phyloP scores from a whole-genome alignment of 2,888 invertebrate genomes.

The Diaperis boleti region DNA sequence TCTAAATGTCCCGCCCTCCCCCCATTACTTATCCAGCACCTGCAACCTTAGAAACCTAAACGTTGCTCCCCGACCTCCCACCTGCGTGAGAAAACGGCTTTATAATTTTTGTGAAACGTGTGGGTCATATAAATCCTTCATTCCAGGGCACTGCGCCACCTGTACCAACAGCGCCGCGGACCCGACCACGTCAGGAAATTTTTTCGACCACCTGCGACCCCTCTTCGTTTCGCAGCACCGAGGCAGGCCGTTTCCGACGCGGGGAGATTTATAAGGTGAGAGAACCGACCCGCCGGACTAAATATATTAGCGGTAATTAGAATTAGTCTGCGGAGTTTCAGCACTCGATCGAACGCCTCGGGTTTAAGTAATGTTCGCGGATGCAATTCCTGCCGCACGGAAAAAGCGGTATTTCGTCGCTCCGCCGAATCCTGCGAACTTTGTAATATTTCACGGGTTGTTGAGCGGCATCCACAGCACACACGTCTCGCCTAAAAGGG shows the following conservation, averaged over 20 bases:
- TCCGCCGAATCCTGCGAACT: conserved; percentile 11
- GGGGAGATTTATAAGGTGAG: conserved; percentile 33
- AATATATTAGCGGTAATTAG: conserved; percentile 10
- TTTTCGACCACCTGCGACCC: conserved; percentile 41
- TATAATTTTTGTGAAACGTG: conserved; percentile 44
- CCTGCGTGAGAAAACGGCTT: conserved; percentile 38
- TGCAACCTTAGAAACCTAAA: conserved; percentile 6
- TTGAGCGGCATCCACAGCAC: conserved; percentile 31
- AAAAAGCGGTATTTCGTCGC: conserved; percentile 6
- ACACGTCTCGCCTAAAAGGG: conserved; percentile 23
- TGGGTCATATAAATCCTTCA: conserved; percentile 44
- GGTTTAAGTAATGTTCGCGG: too few relatives aligned
- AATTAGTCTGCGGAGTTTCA: conserved; percentile 13
- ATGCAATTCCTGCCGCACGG: conserved; percentile 1
- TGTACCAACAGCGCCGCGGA: conserved; percentile 37
- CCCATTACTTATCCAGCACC: conserved; percentile 3
- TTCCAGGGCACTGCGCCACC: conserved; percentile 37
- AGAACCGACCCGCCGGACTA: conserved; percentile 10
- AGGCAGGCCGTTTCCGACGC: conserved; percentile 30
- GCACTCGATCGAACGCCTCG: too few relatives aligned
- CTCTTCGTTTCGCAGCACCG: conserved; percentile 36
- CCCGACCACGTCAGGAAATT: conserved; percentile 37
- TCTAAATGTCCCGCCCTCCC: not conserved
- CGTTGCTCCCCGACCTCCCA: not conserved
- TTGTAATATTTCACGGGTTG: conserved; percentile 46